Conservation (phyloP, 2,888 invertebrate species). For the Noctua pronuba region DNA sequence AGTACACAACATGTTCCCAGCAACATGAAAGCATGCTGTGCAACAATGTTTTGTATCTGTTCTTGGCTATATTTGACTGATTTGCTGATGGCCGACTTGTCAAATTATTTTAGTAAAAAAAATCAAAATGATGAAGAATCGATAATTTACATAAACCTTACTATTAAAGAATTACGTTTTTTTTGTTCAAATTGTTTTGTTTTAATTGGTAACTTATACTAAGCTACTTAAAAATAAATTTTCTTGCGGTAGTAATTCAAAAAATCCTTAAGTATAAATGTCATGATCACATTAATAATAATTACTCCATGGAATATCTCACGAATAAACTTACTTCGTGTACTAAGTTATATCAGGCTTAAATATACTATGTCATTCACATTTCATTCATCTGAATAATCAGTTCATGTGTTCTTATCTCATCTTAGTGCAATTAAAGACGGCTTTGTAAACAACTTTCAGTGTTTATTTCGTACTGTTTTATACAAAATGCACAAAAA, state of each 20-base stretch:
- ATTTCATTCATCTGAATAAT: conserved; percentile 12
- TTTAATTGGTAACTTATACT: not conserved
- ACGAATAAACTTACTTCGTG: too few species aligned
- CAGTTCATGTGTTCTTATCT: conserved; percentile 45
- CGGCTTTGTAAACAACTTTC: conserved; percentile 34
- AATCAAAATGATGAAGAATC: not conserved
- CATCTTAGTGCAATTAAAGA: conserved; percentile 43
- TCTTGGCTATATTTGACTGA: too few species aligned
- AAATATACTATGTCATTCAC: conserved; percentile 25
- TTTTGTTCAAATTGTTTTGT: not conserved
- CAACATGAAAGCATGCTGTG: not conserved
- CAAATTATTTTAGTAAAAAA: too few species aligned
- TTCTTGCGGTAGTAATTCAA: not conserved
- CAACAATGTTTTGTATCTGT: not conserved
- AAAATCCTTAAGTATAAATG: too few species aligned
- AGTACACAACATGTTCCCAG: not conserved
- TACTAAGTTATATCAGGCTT: too few species aligned
- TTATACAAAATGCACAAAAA: conserved; percentile 18
- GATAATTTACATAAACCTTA: not conserved
- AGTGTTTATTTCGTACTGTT: conserved; percentile 34
- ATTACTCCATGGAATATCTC: too few species aligned
- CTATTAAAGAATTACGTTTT: not conserved
- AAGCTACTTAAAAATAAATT: not conserved
- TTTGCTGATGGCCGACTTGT: too few species aligned
- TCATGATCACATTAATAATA: too few species aligned